phyloP scores from a whole-genome alignment of 2,113 vertebrate species.

The Platanista minor region DNA sequence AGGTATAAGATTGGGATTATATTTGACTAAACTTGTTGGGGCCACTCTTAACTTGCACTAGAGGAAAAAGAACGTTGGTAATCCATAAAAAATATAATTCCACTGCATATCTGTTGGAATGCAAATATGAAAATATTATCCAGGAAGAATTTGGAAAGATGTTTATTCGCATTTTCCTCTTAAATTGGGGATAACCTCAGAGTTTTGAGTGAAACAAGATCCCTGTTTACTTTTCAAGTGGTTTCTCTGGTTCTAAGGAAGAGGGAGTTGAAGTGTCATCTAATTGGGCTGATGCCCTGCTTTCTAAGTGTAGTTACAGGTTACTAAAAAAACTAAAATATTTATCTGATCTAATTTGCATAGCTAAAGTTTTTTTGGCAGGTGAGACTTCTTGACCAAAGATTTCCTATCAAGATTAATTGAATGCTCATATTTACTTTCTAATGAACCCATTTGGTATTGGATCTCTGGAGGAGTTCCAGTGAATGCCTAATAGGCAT shows the following conservation, averaged over 20 bases:
- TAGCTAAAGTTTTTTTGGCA: not conserved
- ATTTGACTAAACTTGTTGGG: not conserved
- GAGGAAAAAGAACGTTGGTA: not conserved
- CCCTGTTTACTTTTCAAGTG: not conserved
- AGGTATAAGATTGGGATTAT: not conserved
- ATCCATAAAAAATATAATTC: not conserved
- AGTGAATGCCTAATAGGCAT: not conserved
- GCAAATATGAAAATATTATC: not conserved
- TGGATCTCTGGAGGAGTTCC: not conserved
- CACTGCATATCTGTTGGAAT: not conserved
- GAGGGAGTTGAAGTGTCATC: not conserved
- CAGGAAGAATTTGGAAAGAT: not conserved
- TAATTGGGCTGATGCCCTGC: not conserved
- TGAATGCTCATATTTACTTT: not conserved
- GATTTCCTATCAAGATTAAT: not conserved
- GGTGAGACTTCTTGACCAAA: not conserved
- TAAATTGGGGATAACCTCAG: not conserved
- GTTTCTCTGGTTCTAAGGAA: not conserved
- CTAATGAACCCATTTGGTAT: not conserved
- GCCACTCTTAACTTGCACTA: not conserved
- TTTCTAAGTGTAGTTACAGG: not conserved
- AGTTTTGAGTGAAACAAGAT: not conserved
- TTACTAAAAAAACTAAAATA: not conserved
- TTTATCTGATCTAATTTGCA: not conserved
- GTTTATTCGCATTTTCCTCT: not conserved